Evolutionary conservation across 1,140 invertebrate genomes (phyloP), one percentile per base, ranked within the genome.

Genomic region (Sycophila sp.): DNA sequence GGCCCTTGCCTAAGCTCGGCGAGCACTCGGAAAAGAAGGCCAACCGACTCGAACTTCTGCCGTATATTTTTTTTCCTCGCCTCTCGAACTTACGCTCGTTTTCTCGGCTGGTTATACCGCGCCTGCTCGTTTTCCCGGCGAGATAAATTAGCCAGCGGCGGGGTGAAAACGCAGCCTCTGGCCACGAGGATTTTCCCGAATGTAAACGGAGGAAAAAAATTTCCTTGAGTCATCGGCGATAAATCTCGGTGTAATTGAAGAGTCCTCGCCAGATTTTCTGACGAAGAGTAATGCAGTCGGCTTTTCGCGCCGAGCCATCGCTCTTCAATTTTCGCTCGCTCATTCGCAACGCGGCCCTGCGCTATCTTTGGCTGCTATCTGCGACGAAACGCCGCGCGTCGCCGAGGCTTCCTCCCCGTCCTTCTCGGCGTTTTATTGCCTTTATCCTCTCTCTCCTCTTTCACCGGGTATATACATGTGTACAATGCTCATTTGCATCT

Each of bases 281-380:
- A 30, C 28, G 24, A 45, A 60, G 28, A 45, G 38, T 60, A 60
- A 60, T 45, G 38, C 40, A 59, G 58, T n/a, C 28, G 26, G 40
- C 19, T 6, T 5, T 7, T 13, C 40, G 42, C 42, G 42, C 19
- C 19, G 42, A 47, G 7, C 17, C 17, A 47, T 22, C 42, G 19
- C 42, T 24, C 19, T 19, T 6, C 19, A 17, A 1, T 13, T 24
- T 34, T 17, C 34, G 24, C 19, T 36, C 4, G 6, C 22, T 42
- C 36, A 40, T 24, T 59, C 56, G 19, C 56, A n/a, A n/a, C n/a
- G n/a, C n/a, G n/a, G n/a, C n/a, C n/a, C n/a, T n/a, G n/a, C n/a
- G n/a, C 22, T 40, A 36, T 59, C 56, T 47, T 49, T 63, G 38
- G 15, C 42, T 28, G 42, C 19, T 7, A 22, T 17, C 24, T 5